A percentile compares a stretch with the other conserved stretches of the same genome.
These are phyloP conservation scores for Nesospiza acunhae DNA, from an alignment of 2,113 vertebrate species.

Conservation along the genomic window DNA sequence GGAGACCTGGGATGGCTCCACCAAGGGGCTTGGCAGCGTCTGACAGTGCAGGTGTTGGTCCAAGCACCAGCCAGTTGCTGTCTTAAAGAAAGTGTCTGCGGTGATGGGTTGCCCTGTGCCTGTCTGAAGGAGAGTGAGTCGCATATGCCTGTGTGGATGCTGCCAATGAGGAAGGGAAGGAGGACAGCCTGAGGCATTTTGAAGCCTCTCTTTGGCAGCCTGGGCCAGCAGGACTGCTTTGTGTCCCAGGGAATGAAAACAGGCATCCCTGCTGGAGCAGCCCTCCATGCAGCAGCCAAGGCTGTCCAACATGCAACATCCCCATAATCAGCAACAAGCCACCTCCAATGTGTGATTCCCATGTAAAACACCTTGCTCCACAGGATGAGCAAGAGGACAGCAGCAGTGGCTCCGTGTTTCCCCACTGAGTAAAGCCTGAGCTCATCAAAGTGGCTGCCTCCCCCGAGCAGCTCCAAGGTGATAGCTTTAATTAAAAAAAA, in stretches of 20 bases:
- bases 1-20: not conserved
- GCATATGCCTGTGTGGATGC: not conserved
- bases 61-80: not conserved
- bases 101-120: not conserved
- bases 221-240: rapidly evolving
- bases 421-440: not conserved
- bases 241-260: not conserved
- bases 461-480: not conserved
- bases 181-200: not conserved
- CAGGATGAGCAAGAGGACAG: not conserved
- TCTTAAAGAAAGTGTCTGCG: not conserved
- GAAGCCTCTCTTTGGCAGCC: not conserved
- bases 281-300: not conserved
- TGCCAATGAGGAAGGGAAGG: not conserved
- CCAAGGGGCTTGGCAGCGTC: not conserved
- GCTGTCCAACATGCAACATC: rapidly evolving
- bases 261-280: not conserved
- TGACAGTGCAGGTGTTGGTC: not conserved
- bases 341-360: not conserved
- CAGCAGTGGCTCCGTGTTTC: not conserved
- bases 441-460: not conserved
- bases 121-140: not conserved
- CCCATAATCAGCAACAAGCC: rapidly evolving
- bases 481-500: slow-evolving; percentile 44
- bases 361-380: not conserved